A percentile compares a stretch with the other conserved stretches of the same genome.
These are phyloP conservation scores for Cheilosia variabilis DNA, from an alignment of 2,888 invertebrate genomes.

Conservation along the genomic window DNA sequence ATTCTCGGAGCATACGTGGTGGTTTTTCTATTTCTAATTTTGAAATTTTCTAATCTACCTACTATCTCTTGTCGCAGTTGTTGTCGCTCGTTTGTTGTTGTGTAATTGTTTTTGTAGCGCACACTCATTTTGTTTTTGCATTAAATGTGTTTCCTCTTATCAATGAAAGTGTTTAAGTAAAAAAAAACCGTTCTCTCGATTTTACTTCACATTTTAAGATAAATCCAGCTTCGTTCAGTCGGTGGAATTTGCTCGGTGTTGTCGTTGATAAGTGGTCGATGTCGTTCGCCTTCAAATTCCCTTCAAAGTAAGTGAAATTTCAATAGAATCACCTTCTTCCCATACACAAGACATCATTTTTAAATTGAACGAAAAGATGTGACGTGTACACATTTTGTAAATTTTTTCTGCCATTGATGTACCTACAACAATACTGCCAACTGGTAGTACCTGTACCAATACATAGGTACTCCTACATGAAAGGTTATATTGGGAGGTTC, in stretches of 20 bases:
- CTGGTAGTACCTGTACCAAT: conserved; percentile 48
- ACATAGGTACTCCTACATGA: conserved; percentile 52
- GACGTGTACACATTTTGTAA: conserved; percentile 50
- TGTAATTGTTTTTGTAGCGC: conserved; percentile 57
- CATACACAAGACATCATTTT: neutral
- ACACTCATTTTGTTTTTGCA: conserved; percentile 73
- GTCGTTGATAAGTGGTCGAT: conserved; percentile 8
- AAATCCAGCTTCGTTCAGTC: conserved; percentile 18
- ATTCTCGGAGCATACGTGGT: conserved; percentile 67
- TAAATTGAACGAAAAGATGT: conserved; percentile 9
- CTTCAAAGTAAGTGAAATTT: conserved; percentile 28
- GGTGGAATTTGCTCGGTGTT: neutral
- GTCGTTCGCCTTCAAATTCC: neutral
- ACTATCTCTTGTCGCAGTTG: conserved; percentile 18
- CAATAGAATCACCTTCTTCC: neutral
- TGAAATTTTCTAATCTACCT: conserved; percentile 62
- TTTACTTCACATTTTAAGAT: conserved; percentile 11
- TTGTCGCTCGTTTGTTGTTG: conserved; percentile 30
- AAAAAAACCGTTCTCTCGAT: conserved; percentile 16
- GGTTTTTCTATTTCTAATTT: conserved; percentile 56
- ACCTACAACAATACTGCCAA: conserved; percentile 10
- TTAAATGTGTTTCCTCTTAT: conserved; percentile 68
- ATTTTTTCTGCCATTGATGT: conserved; percentile 5
- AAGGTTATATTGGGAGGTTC: conserved; percentile 50
- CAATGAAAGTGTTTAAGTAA: conserved; percentile 43